Evolutionary conservation across 2,888 invertebrate genomes (phyloP).

Genomic region (Andricus curvator): DNA sequence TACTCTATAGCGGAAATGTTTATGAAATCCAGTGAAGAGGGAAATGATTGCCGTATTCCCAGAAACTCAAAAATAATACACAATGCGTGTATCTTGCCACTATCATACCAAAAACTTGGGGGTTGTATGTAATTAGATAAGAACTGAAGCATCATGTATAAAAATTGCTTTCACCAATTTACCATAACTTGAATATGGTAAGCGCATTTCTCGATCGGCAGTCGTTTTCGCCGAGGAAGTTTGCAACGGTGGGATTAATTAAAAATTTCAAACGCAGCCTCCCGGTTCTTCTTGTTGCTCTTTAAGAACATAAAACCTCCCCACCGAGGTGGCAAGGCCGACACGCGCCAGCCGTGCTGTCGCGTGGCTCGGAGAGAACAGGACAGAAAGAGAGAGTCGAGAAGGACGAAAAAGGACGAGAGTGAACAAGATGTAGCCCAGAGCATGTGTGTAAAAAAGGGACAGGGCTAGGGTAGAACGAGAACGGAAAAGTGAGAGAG

Average conservation of each 20-base stretch:
- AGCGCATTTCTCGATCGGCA: neutral
- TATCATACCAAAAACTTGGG: too few relatives aligned
- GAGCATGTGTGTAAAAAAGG: conserved; percentile 26
- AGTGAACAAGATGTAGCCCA: neutral
- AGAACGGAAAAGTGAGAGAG: conserved; percentile 41
- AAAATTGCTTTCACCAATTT: neutral
- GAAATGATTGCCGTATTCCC: too few relatives aligned
- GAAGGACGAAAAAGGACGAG: conserved; percentile 46
- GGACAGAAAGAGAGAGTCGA: conserved; percentile 47
- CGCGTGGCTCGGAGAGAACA: conserved; percentile 61
- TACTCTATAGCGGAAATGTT: too few relatives aligned
- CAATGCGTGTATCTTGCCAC: too few relatives aligned
- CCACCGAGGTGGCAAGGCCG: conserved; percentile 53
- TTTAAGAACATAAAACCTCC: conserved; percentile 2
- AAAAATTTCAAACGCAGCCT: neutral
- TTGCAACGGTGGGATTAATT: neutral
- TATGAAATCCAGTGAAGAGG: too few relatives aligned
- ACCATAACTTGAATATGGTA: neutral
- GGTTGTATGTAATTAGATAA: too few relatives aligned
- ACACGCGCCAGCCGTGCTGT: conserved; percentile 66
- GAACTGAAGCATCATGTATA: too few relatives aligned
- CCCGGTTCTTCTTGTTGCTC: neutral
- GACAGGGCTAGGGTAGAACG: conserved; percentile 44
- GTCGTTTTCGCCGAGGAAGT: neutral
- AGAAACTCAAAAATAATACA: too few relatives aligned